These are phyloP conservation scores for Synergus laeviventris DNA, from an alignment of 2,888 invertebrate genomes.

Conservation along the genomic window DNA sequence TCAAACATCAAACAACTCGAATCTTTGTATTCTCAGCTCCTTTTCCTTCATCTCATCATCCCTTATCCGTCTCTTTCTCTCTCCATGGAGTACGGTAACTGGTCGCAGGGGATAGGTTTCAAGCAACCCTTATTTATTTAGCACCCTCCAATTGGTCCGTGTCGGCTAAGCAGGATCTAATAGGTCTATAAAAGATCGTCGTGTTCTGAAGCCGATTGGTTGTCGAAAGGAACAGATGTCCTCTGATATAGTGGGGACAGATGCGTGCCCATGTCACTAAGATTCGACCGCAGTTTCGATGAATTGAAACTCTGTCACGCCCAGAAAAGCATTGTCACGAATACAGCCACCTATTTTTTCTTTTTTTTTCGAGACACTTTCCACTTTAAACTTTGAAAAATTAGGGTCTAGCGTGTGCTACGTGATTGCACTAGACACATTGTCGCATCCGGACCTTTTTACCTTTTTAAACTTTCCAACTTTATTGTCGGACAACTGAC, in stretches of 20 bases:
- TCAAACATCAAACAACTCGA: slow-evolving; percentile 24
- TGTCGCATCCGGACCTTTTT: slow-evolving; percentile 40
- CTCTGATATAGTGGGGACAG: slow-evolving; percentile 64
- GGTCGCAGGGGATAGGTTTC: slow-evolving; percentile 55
- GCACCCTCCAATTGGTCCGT: slow-evolving; percentile 74
- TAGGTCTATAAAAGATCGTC: slow-evolving; percentile 74
- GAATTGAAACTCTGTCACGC: slow-evolving; percentile 73
- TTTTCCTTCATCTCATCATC: background rate
- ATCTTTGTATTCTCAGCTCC: slow-evolving; percentile 23
- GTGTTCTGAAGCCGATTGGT: slow-evolving; percentile 64
- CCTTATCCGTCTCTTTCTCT: slow-evolving; percentile 28
- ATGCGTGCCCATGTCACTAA: slow-evolving; percentile 61
- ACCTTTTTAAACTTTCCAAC: slow-evolving; percentile 23
- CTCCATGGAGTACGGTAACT: slow-evolving; percentile 45
- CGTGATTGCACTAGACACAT: slow-evolving; percentile 19
- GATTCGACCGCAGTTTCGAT: slow-evolving; percentile 61
- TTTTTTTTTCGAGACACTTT: slow-evolving; percentile 25
- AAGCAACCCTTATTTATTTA: slow-evolving; percentile 74
- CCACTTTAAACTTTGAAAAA: slow-evolving; percentile 29
- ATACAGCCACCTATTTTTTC: slow-evolving; percentile 25
- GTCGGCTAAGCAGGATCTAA: slow-evolving; percentile 75
- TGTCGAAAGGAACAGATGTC: slow-evolving; percentile 70
- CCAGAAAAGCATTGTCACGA: slow-evolving; percentile 62
- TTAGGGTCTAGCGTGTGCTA: slow-evolving; percentile 38
- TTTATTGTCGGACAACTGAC: slow-evolving; percentile 34